These are phyloP conservation scores for Notoglanidium macrostoma DNA, from an alignment of 2,797 vertebrate genomes.

Conservation along the genomic window DNA sequence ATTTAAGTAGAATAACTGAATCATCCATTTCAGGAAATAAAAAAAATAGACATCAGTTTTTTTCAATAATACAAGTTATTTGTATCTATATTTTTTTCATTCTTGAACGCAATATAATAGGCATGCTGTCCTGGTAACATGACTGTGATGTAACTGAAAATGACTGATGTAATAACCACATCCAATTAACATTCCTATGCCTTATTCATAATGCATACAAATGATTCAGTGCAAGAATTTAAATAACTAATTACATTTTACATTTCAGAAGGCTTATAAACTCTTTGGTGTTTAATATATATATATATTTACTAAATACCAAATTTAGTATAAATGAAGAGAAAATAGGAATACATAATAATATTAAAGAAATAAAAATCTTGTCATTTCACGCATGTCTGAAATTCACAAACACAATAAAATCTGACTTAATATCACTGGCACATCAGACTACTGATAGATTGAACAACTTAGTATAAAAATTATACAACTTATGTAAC, in stretches of 20 bases:
- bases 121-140: neutral
- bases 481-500: neutral
- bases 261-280: neutral
- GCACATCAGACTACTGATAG: neutral
- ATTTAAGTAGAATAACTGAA: neutral
- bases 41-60: neutral
- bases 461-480: neutral
- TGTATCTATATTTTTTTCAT: neutral
- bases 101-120: neutral
- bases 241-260: neutral
- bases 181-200: neutral
- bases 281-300: too few species aligned
- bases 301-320: neutral
- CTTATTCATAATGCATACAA: neutral
- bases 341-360: neutral
- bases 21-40: neutral
- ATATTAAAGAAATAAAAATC: neutral
- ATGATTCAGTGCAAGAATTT: neutral
- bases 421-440: neutral
- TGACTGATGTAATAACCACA: neutral
- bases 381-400: neutral
- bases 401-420: neutral
- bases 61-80: neutral
- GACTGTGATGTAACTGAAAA: neutral
- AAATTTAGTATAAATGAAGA: neutral